Conservation (phyloP, 2,797 vertebrate species). For the Propithecus deckenii region DNA sequence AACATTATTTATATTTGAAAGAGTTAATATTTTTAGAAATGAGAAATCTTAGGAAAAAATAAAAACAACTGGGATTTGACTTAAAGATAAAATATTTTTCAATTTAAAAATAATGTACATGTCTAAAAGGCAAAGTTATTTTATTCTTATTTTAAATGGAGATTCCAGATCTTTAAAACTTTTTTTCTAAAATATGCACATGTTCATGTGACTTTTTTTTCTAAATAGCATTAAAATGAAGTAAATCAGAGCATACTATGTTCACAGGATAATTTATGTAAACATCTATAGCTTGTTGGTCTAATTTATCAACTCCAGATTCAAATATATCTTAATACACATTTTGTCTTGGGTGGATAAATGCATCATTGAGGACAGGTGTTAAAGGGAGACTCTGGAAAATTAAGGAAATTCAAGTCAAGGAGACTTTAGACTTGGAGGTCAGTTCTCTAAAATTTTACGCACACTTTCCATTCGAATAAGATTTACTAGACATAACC, state of each 20-base stretch:
- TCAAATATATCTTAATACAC: neutral
- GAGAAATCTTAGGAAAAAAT: neutral
- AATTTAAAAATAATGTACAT: neutral
- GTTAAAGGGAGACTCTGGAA: neutral
- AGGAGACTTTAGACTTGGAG: constrained; percentile 62
- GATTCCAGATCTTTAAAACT: neutral
- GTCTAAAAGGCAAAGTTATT: neutral
- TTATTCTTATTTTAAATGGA: constrained; percentile 21
- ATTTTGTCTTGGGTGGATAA: neutral
- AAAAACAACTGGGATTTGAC: neutral
- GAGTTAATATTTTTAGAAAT: neutral
- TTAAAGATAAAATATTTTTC: neutral
- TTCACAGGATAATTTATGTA: neutral
- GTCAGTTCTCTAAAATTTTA: constrained; percentile 69
- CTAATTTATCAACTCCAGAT: constrained; percentile 25
- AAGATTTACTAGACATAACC: constrained; percentile 71
- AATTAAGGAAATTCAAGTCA: constrained; percentile 46
- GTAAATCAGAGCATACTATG: neutral
- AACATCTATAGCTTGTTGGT: neutral
- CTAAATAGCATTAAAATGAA: constrained; percentile 10
- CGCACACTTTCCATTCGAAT: constrained; percentile 63
- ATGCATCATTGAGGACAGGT: neutral
- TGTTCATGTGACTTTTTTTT: neutral
- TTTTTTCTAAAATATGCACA: neutral
- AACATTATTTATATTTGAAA: constrained; percentile 13